Percentiles rank a stretch among this genome's conserved stretches.
Evolutionary conservation across 1,140 invertebrate genomes (phyloP).

Genomic region (Triops longicaudatus): DNA sequence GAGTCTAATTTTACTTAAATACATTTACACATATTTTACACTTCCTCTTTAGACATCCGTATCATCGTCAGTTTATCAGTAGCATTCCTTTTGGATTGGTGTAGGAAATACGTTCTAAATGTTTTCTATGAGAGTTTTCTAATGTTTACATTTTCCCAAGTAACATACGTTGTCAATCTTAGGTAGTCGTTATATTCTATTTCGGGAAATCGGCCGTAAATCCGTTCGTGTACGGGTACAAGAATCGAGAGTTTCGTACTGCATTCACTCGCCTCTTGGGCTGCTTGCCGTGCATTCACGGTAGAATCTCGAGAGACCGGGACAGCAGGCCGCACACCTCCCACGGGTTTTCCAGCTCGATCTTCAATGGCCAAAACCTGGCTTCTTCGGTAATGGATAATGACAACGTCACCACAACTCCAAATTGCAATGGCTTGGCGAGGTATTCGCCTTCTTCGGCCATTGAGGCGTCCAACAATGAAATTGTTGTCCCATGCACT

Average conservation of each 20-base stretch:
- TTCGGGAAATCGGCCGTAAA: slow-evolving; percentile 35
- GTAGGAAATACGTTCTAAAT: too few species aligned
- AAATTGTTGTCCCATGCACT: background rate
- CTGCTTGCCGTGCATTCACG: background rate
- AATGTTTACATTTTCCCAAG: background rate
- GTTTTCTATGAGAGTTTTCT: too few species aligned
- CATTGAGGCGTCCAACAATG: background rate
- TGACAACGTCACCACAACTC: background rate
- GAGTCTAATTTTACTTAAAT: too few species aligned
- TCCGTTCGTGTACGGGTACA: slow-evolving; percentile 35
- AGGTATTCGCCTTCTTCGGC: background rate
- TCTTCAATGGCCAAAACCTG: background rate
- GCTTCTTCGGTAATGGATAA: background rate
- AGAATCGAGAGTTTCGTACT: slow-evolving; percentile 33
- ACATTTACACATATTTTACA: too few species aligned
- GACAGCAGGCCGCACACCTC: background rate
- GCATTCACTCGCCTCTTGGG: slow-evolving; percentile 29
- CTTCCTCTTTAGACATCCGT: too few species aligned
- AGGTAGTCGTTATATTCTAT: slow-evolving; percentile 32
- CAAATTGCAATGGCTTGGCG: background rate
- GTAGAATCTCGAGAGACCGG: background rate
- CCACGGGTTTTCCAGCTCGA: background rate
- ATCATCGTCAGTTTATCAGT: too few species aligned
- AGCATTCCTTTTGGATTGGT: too few species aligned
- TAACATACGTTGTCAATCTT: background rate